Evolutionary conservation across 2,888 invertebrate species (phyloP), one percentile per base, ranked within the genome.

Genomic region (Chydorus sphaericus): DNA sequence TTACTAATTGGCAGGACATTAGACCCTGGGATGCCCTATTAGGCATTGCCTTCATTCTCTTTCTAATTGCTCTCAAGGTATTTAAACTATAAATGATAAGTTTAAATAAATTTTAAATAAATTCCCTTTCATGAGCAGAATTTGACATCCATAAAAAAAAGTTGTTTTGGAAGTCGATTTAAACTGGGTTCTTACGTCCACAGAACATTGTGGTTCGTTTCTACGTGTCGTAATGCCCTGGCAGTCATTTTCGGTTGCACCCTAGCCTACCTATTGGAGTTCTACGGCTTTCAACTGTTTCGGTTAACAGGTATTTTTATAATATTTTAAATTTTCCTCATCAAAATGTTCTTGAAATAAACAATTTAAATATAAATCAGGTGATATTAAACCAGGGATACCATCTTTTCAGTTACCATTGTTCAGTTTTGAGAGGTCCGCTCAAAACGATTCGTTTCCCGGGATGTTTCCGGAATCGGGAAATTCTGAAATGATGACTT

Each of bases 31-130:
- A 91, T 68, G 77, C 81, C 8, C 68, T 73, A 1, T 73, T 91
- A 64, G 89, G 90, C 10, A 62, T 84, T 28, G 68, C 73, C 8
- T 88, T 88, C 63, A 86, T 90, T 56, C 67, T 77, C 4, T 70
- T 85, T 59, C 73, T 91, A 37, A 74, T 91, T 59, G 64, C 82
- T 28, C 75, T 90, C 68, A 75, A 88, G 70, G 89, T 89, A 73
- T 79, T 78, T n/a, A n/a, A n/a, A n/a, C n/a, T n/a, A n/a, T n/a
- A n/a, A n/a, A n/a, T n/a, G n/a, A n/a, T n/a, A n/a, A n/a, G n/a
- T n/a, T n/a, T n/a, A n/a, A n/a, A n/a, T n/a, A n/a, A n/a, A n/a
- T n/a, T n/a, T n/a, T n/a, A n/a, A n/a, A n/a, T n/a, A n/a, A n/a
- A n/a, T n/a, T n/a, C n/a, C n/a, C n/a, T n/a, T n/a, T n/a, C n/a